These are phyloP conservation scores for Homarus americanus DNA, from an alignment of 1,140 invertebrate genomes.

Conservation along the genomic window DNA sequence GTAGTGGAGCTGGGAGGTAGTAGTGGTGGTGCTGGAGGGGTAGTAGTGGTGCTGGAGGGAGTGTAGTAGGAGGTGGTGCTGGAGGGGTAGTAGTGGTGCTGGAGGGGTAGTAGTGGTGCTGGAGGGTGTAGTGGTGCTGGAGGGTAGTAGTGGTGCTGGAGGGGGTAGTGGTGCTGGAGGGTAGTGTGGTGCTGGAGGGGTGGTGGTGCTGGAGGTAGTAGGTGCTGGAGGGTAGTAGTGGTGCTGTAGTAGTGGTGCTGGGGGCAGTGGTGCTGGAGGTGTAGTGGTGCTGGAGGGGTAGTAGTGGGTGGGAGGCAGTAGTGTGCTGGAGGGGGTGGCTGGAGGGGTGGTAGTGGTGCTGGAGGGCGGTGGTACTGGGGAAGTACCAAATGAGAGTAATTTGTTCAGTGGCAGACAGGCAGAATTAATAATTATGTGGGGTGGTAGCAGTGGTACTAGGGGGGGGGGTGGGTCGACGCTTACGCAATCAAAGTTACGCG, in stretches of 20 bases:
- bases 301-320: neutral
- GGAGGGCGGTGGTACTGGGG: neutral
- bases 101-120: too few relatives aligned
- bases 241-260: too few relatives aligned
- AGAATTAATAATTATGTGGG: too few relatives aligned
- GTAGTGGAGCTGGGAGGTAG: neutral
- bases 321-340: neutral
- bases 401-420: too few relatives aligned
- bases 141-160: neutral
- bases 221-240: neutral
- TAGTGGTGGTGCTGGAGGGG: neutral
- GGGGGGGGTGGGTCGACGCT: neutral
- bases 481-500: too few relatives aligned
- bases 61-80: too few relatives aligned
- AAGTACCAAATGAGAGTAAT: too few relatives aligned
- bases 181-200: too few relatives aligned
- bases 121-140: too few relatives aligned
- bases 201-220: neutral
- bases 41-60: neutral
- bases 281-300: neutral
- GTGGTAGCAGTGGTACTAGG: too few relatives aligned
- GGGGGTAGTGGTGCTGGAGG: too few relatives aligned
- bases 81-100: too few relatives aligned
- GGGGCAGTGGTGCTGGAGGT: neutral
- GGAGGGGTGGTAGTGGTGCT: neutral